Conservation (phyloP, 1,140 invertebrate species). For the Epicauta chinensis region DNA sequence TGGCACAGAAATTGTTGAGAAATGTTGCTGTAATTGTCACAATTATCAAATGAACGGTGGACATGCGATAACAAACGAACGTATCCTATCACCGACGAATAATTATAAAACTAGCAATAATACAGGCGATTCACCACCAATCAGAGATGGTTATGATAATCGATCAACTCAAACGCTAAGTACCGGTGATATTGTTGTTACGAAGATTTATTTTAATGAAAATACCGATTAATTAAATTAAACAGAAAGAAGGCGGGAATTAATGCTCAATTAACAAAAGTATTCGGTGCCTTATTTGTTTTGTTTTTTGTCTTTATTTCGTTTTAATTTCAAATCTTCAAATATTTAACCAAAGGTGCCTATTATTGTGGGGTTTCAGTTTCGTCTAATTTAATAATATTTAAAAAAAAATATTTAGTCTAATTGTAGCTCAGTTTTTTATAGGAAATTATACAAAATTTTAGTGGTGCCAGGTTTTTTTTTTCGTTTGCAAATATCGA, state of each 20-base stretch:
- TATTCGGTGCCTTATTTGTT: not conserved
- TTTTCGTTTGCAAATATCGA: no score
- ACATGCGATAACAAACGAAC: constrained; percentile 40
- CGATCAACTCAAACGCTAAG: constrained; percentile 75
- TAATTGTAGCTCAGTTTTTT: no score
- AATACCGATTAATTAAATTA: constrained; percentile 41
- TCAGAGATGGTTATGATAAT: constrained; percentile 28
- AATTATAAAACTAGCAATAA: constrained; percentile 21
- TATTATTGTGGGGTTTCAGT: no score
- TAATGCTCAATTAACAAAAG: not conserved
- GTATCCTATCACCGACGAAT: constrained; percentile 43
- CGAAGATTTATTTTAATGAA: constrained; percentile 78
- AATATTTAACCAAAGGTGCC: no score
- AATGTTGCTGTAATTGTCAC: constrained; percentile 33
- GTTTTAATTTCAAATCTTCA: no score
- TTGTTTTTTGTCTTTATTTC: not conserved
- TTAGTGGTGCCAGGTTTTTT: no score
- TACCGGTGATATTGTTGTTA: constrained; percentile 90
- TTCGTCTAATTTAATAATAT: no score
- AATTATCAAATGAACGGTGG: constrained; percentile 41
- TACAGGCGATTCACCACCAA: constrained; percentile 8
- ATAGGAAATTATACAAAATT: no score
- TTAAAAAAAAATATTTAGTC: no score
- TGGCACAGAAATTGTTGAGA: constrained; percentile 31
- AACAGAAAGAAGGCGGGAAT: no score